These are phyloP conservation scores for Semibalanus balanoides DNA, from an alignment of 1,140 invertebrate species.

Conservation along the genomic window DNA sequence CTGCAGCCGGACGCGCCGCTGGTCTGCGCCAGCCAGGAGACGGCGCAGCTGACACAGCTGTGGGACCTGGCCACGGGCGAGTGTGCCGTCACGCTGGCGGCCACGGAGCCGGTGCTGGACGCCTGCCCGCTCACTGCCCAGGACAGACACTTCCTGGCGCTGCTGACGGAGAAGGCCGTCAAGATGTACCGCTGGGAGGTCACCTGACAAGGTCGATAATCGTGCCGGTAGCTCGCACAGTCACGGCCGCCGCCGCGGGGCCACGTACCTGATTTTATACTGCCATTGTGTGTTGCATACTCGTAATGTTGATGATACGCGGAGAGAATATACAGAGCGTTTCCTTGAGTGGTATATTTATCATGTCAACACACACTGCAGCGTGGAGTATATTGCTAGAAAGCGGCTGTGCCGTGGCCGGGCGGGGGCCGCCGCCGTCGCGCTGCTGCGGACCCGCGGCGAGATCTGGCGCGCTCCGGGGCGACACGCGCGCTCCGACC, in stretches of 20 bases:
- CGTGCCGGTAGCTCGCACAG: too few relatives aligned
- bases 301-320: too few relatives aligned
- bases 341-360: not conserved
- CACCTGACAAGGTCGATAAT: not conserved
- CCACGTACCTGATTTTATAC: not conserved
- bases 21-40: slow-evolving; percentile 50
- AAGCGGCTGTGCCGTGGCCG: not conserved
- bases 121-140: slow-evolving; percentile 40
- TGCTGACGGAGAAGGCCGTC: slow-evolving; percentile 46
- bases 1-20: slow-evolving; percentile 23
- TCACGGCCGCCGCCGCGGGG: too few relatives aligned
- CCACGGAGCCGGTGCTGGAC: slow-evolving; percentile 47
- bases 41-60: slow-evolving; percentile 40
- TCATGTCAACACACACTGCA: not conserved
- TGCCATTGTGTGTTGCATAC: not conserved
- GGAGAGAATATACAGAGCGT: not conserved
- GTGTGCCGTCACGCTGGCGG: slow-evolving; percentile 39
- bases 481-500: too few relatives aligned
- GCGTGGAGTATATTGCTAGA: slow-evolving; percentile 1
- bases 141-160: slow-evolving; percentile 39
- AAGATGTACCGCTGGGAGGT: slow-evolving; percentile 40
- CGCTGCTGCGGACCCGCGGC: too few relatives aligned
- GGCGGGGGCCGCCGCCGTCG: too few relatives aligned
- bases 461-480: too few relatives aligned
- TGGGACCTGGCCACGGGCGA: slow-evolving; percentile 48